These are phyloP conservation scores for Cenopis cana DNA, from an alignment of 2,888 invertebrate genomes.

Conservation along the genomic window DNA sequence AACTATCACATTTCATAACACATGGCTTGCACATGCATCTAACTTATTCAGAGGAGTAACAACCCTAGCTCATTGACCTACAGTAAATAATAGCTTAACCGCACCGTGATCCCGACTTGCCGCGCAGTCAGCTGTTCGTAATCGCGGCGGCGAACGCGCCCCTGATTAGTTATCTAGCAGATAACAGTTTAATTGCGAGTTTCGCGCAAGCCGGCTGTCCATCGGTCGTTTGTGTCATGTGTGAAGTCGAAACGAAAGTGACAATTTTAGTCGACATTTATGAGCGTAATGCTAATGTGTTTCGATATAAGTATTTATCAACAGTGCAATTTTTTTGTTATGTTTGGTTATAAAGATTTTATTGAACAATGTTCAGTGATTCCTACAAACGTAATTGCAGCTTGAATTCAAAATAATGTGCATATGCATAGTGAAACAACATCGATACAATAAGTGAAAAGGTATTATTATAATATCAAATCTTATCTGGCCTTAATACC, in stretches of 20 bases:
- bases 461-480: constrained; percentile 9
- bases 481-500: not conserved
- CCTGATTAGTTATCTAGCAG: constrained; percentile 39
- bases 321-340: too few relatives aligned
- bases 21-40: constrained; percentile 26
- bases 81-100: not conserved
- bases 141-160: constrained; percentile 49
- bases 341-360: not conserved
- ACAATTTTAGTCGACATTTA: not conserved
- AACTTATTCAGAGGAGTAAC: not conserved
- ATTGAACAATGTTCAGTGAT: not conserved
- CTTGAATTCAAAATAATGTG: not conserved
- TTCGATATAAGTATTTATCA: not conserved
- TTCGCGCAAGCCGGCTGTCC: not conserved
- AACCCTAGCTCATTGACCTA: constrained; percentile 7
- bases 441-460: not conserved
- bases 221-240: constrained; percentile 1
- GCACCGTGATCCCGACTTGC: not conserved
- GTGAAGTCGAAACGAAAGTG: not conserved
- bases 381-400: not conserved
- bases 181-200: constrained; percentile 26
- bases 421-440: not conserved
- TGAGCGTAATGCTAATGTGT: not conserved
- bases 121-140: constrained; percentile 54
- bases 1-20: constrained; percentile 1